Evolutionary conservation across 1,140 invertebrate genomes (phyloP), one percentile per base, ranked within the genome.

Genomic region (Drosophila albomicans): DNA sequence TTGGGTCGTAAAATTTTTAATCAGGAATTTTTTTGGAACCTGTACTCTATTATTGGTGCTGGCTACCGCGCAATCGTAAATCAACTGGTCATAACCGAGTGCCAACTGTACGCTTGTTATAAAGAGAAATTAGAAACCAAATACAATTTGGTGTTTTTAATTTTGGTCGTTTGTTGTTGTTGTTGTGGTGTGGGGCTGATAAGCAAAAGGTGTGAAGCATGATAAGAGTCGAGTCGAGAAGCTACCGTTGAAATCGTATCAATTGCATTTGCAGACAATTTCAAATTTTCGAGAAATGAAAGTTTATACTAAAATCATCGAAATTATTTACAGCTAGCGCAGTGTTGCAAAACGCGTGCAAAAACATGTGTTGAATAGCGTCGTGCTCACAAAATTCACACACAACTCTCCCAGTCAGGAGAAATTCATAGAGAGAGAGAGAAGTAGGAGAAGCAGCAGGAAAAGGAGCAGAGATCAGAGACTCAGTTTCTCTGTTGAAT

Each of bases 231-330:
- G 41, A 28, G 45, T 57, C 74, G 51, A 59, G 64, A 49, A 51
- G 82, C 82, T 86, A 87, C 82, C 54, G 82, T 88, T 86, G 63
- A 64, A 88, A 82, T 77, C 80, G 61, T 72, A 86, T 82, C 75
- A 86, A 75, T 65, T 65, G 82, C 78, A 81, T 41, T 45, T 8
- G 13, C 5, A 67, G 78, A 84, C 78, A 84, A 68, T 71, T 66
- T 32, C 7, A 32, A 32, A 32, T 32, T 1, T 32, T 32, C 20
- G 20, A 48, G 48, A 64, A 65, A 62, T 30, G 32, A 15, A 75
- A 62, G 46, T 65, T 48, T 48, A 43, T 43, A 65, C 63, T 43
- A 76, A 81, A 56, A 10, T n/a, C 76, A 48, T 56, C 46, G 13
- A 70, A 70, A 73, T 81, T 59, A 84, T 62, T 74, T 75, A 69